Base-by-base conservation (phyloP, 2,888 invertebrate genomes). In the Cryptus viduatorius region DNA sequence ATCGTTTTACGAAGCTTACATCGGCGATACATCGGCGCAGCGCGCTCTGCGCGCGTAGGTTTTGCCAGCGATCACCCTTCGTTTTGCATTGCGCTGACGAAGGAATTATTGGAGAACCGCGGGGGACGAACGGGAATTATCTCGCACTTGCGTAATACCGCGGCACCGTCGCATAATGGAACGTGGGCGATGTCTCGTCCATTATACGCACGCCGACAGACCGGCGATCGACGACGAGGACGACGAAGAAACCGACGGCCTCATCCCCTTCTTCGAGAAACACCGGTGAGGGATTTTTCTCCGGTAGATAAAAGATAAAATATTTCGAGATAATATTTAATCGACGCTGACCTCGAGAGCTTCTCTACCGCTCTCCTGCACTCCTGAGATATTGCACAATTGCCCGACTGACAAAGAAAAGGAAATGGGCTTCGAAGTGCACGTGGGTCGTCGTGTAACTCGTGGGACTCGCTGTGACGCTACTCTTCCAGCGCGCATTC, bases 151-250 rank as follows among this genome's bases (percentile, higher is more conserved):
- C 87, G 90, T 88, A 90, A 90, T 89, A 79, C 87, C 37, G 53
- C 2, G 24, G 24, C 1, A 24, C 1, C 24, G n/a, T 56, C 72
- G 59, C 29, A 87, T 89, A 90, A 90, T 88, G 86, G 87, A 81
- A 87, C 87, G 90, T 90, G 86, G 90, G 90, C 90, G 90, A 89
- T 87, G 90, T 89, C 80, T 75, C 86, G 85, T 88, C 83, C 86
- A 84, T 89, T 86, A 84, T 85, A 73, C 82, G 79, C 79, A 79
- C 85, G 72, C 80, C 50, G 64, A 67, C 73, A 72, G 64, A 71
- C 31, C 56, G 50, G 50, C 53, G 83, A 79, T 67, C 56, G 77
- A 48, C 61, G 68, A 19, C 24, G 77, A 78, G 73, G 77, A 48
- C 61, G 68, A 19, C 24, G 77, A 78, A 77, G 73, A 80, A 77